Conservation (phyloP, 2,113 vertebrate genomes). For the Bambusicola thoracicus region DNA sequence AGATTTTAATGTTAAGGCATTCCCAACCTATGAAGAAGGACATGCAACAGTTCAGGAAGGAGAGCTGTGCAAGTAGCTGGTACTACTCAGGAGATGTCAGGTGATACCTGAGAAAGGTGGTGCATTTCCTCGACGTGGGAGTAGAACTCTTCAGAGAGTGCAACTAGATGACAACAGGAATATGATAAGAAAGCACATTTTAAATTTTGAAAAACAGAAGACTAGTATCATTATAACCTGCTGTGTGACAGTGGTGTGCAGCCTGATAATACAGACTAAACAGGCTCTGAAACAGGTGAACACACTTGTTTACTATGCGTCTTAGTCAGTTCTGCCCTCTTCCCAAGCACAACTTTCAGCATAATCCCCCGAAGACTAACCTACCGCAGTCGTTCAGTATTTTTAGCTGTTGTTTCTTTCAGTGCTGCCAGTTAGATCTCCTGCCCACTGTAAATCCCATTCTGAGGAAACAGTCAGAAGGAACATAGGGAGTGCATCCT, state of each 20-base stretch:
- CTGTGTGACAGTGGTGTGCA: background rate
- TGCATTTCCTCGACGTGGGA: rapidly evolving
- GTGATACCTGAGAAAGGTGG: background rate
- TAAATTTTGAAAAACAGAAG: background rate
- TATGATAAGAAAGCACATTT: background rate
- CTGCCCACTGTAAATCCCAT: background rate
- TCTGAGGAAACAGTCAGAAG: background rate
- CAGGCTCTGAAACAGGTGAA: background rate
- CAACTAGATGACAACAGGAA: background rate
- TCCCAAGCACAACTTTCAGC: background rate
- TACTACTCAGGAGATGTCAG: background rate
- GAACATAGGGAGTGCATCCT: background rate
- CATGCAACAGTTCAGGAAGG: background rate
- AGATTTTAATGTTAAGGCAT: background rate
- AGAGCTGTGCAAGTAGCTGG: background rate
- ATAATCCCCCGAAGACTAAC: background rate
- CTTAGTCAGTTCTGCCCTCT: background rate
- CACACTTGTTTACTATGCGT: rapidly evolving
- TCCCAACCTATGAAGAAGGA: background rate
- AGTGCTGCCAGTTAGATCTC: background rate
- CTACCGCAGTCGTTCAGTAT: background rate
- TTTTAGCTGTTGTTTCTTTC: background rate
- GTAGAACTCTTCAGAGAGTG: background rate
- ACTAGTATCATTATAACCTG: rapidly evolving
- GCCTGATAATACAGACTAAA: background rate